Conservation (phyloP, 2,113 vertebrate genomes). For the Sapajus apella region DNA sequence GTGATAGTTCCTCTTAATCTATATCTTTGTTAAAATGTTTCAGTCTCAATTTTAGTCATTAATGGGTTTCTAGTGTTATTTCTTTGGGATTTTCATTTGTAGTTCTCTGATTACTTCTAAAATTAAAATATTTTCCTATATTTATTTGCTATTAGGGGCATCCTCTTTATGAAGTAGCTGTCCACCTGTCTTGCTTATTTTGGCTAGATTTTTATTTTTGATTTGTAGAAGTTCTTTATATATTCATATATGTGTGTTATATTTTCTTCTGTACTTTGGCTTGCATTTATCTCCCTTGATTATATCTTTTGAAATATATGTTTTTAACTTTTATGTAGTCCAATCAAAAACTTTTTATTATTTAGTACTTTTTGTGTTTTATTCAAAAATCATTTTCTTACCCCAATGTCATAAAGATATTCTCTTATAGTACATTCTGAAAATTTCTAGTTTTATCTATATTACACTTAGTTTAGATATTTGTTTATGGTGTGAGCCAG, state of each 20-base stretch:
- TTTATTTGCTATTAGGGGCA: background rate
- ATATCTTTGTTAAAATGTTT: background rate
- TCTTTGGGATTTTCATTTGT: background rate
- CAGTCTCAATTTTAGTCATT: background rate
- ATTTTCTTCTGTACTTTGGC: background rate
- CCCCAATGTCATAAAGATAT: background rate
- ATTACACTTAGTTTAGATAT: background rate
- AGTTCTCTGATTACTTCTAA: background rate
- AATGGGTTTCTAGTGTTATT: background rate
- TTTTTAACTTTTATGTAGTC: background rate
- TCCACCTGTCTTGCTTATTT: background rate
- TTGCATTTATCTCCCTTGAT: background rate
- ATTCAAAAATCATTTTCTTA: background rate
- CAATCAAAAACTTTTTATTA: background rate
- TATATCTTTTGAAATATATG: background rate
- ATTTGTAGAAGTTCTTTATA: background rate
- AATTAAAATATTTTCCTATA: background rate
- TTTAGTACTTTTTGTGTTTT: background rate
- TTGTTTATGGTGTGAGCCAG: background rate
- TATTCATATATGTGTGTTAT: background rate
- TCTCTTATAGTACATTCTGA: background rate
- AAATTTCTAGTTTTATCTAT: background rate
- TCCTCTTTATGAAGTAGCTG: background rate
- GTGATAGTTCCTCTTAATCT: background rate
- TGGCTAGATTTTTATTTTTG: background rate